Percentiles rank a stretch among this genome's conserved stretches.
phyloP scores from a whole-genome alignment of 2,113 vertebrate species.

The Ascaphus truei region DNA sequence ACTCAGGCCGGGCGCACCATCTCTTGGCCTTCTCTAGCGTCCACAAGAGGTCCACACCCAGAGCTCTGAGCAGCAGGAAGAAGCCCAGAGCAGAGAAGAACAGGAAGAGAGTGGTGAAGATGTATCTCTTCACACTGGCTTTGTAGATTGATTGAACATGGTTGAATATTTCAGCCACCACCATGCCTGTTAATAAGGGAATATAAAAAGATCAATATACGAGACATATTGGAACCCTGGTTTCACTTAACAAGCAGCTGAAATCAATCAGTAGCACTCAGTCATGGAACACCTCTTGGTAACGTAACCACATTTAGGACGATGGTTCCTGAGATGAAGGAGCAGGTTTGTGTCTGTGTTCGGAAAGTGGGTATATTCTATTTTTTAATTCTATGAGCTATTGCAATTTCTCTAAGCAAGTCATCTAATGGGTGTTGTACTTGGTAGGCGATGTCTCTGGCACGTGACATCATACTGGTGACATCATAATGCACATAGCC shows the following conservation, averaged over 20 bases:
- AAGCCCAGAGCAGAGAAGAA: conserved; percentile 84
- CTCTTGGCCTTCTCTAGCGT: conserved; percentile 82
- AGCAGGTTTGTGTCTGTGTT: neutral
- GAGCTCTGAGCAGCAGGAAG: conserved; percentile 75
- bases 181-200: conserved; percentile 66
- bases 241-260: neutral
- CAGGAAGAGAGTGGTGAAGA: conserved; percentile 75
- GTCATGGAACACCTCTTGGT: too few species aligned
- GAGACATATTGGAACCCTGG: neutral
- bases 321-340: neutral
- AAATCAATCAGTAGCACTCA: too few species aligned
- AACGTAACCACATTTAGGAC: too few species aligned
- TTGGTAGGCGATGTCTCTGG: too few species aligned
- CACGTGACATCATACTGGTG: too few species aligned
- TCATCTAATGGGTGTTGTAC: too few species aligned
- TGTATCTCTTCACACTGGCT: conserved; percentile 74
- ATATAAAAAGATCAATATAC: neutral
- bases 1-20: conserved; percentile 79
- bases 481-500: too few species aligned
- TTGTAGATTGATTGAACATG: conserved; percentile 78
- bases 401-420: too few species aligned
- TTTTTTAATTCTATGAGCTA: too few species aligned
- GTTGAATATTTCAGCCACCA: conserved; percentile 81
- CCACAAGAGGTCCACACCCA: conserved; percentile 90
- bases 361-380: neutral